Evolutionary conservation across 2,888 invertebrate genomes (phyloP).

Genomic region (Neoscelio sp.): DNA sequence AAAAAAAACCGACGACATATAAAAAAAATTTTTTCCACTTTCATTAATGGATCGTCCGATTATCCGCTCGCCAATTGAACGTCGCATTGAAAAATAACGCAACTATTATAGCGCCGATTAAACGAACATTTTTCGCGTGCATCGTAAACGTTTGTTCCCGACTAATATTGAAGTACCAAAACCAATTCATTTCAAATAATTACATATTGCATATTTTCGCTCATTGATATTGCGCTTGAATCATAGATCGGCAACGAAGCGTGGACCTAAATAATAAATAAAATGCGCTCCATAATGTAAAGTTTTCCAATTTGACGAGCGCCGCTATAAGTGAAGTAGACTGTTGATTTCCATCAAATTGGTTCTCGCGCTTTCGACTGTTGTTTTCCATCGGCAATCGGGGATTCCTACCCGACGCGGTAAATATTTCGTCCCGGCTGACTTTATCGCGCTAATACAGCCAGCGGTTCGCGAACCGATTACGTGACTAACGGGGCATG

Average conservation of each 20-base stretch:
- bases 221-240: too few species aligned
- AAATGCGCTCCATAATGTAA: too few species aligned
- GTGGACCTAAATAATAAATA: too few species aligned
- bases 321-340: too few species aligned
- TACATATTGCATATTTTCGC: too few species aligned
- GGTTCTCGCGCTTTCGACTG: not conserved
- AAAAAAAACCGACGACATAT: too few species aligned
- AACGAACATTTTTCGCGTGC: slow-evolving; percentile 28
- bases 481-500: slow-evolving; percentile 64
- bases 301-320: too few species aligned
- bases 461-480: slow-evolving; percentile 49
- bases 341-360: slow-evolving; percentile 6
- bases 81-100: slow-evolving; percentile 14
- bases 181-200: slow-evolving; percentile 23
- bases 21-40: too few species aligned
- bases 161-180: slow-evolving; percentile 27
- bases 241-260: slow-evolving; percentile 22
- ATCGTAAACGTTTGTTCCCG: not conserved
- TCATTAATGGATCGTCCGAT: too few species aligned
- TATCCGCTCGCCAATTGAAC: too few species aligned
- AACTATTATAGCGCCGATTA: slow-evolving; percentile 6
- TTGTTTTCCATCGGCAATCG: slow-evolving; percentile 14
- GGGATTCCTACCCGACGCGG: slow-evolving; percentile 13
- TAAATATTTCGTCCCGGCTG: slow-evolving; percentile 50
- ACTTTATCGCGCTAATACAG: slow-evolving; percentile 57